A percentile compares a stretch with the other conserved stretches of the same genome.
Conservation (phyloP, 2,888 invertebrate genomes). For the Hydrotaea diabolus region DNA sequence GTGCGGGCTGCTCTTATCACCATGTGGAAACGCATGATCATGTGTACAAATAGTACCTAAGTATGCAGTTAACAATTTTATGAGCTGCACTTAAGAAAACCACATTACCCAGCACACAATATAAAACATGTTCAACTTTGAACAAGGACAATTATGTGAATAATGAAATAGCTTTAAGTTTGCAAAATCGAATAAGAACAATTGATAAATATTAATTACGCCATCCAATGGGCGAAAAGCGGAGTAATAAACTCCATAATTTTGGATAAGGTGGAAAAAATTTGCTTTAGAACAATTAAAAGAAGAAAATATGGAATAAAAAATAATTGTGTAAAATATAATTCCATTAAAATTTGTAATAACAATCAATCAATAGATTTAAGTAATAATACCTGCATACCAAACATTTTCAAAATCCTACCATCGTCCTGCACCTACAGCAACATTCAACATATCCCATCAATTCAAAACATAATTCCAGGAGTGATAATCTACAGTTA, state of each 20-base stretch:
- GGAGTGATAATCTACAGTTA: conserved; percentile 21
- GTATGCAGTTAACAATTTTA: too few relatives aligned
- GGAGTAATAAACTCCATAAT: conserved; percentile 39
- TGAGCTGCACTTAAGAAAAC: too few relatives aligned
- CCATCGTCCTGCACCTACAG: conserved; percentile 21
- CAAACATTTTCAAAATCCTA: conserved; percentile 1
- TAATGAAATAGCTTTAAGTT: conserved; percentile 15
- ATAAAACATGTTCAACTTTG: too few relatives aligned
- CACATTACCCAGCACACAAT: too few relatives aligned
- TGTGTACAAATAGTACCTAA: too few relatives aligned
- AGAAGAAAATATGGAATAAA: neutral
- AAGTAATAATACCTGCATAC: conserved; percentile 28
- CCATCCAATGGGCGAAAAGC: conserved; percentile 40
- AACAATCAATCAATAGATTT: conserved; percentile 13
- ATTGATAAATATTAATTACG: conserved; percentile 31
- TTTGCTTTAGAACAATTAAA: conserved; percentile 33
- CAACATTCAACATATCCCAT: conserved; percentile 33
- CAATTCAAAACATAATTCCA: conserved; percentile 12
- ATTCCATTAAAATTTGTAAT: conserved; percentile 32
- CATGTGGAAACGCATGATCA: too few relatives aligned
- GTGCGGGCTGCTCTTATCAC: too few relatives aligned
- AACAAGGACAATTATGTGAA: neutral
- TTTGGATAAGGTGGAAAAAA: conserved; percentile 29
- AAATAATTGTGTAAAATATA: conserved; percentile 25
- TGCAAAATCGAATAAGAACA: conserved; percentile 15